Evolutionary conservation across 2,113 vertebrate genomes (phyloP), one percentile per base, ranked within the genome.

Genomic region (Syngnathus typhle): DNA sequence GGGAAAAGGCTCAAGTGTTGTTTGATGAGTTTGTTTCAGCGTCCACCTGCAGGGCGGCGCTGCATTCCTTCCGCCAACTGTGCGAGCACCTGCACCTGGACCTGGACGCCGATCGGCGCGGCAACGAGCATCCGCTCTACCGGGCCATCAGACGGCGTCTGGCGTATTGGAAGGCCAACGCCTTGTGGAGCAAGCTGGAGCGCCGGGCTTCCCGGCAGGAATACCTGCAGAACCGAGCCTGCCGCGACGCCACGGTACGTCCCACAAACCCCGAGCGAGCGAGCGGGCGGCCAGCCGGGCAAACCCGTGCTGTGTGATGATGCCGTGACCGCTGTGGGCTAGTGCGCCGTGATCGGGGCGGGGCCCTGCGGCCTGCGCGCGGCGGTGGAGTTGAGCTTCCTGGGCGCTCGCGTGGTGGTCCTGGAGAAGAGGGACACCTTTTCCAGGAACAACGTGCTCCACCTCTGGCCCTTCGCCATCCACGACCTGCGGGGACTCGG

Each of bases 391-490:
- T 85, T 99, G 67, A 92, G 92, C 0, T 93, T 98, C 70, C 82
- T 99, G 76, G 97, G 97, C 63, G 95, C 95, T 56, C 93, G 94
- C 79, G 96, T 98, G 69, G 94, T 99, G 21, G 90, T 99, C 7
- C 80, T 99, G 66, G 97, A 99, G 75, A 99, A 99, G 82, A 92
- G 97, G 49, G 96, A 98, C 23, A 93, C 93, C 54, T 99, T 99
- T 76, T 98, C 96, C 69, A 90, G 97, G 67, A 99, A 99, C 60
- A 99, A 98, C 0, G 96, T 99, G 56, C 89, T 99, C 49, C 97
- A 99, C 51, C 84, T 99, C 62, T 99, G 97, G 97, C 97, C 97
- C 0, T 98, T 95, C 87, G 95, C 96, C 82, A 99, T 99, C 74
- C 95, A 98, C 0, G 97, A 99, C 84, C 81, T 99, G 16, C 90